These are phyloP conservation scores for Tetramorium alpestre DNA, from an alignment of 1,140 invertebrate genomes.

Conservation along the genomic window DNA sequence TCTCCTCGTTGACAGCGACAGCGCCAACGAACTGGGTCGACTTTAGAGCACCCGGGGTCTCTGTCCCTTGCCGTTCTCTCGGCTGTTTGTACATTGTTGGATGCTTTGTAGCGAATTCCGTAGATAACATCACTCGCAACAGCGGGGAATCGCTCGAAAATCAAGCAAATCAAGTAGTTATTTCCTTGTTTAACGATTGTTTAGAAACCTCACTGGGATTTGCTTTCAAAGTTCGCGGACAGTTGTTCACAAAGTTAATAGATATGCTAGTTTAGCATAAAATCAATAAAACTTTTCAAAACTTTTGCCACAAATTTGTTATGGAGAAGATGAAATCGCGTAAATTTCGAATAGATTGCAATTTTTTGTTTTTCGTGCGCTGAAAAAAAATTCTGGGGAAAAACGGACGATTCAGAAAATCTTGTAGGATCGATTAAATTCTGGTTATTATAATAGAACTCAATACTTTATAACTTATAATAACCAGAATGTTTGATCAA, in stretches of 20 bases:
- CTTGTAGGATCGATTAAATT: too few species aligned
- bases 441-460: too few species aligned
- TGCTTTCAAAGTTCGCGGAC: constrained; percentile 19
- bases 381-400: too few species aligned
- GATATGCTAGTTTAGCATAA: background rate
- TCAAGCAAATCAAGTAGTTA: constrained; percentile 61
- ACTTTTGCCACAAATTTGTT: background rate
- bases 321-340: too few species aligned
- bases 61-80: constrained; percentile 49
- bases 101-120: constrained; percentile 71
- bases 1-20: constrained; percentile 61
- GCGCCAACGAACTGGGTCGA: constrained; percentile 60
- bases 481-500: too few species aligned
- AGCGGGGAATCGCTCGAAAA: constrained; percentile 38
- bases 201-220: constrained; percentile 33
- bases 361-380: background rate
- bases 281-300: background rate
- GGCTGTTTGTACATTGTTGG: constrained; percentile 67
- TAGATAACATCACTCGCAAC: constrained; percentile 52
- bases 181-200: constrained; percentile 53
- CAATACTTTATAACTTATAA: too few species aligned
- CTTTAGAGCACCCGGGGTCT: constrained; percentile 55
- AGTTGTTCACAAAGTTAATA: constrained; percentile 33
- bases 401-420: too few species aligned
- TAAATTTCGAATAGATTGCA: background rate